A percentile compares a stretch with the other conserved stretches of the same genome.
Evolutionary conservation across 2,888 invertebrate species (phyloP).

Genomic region (Cataglyphis albicans): DNA sequence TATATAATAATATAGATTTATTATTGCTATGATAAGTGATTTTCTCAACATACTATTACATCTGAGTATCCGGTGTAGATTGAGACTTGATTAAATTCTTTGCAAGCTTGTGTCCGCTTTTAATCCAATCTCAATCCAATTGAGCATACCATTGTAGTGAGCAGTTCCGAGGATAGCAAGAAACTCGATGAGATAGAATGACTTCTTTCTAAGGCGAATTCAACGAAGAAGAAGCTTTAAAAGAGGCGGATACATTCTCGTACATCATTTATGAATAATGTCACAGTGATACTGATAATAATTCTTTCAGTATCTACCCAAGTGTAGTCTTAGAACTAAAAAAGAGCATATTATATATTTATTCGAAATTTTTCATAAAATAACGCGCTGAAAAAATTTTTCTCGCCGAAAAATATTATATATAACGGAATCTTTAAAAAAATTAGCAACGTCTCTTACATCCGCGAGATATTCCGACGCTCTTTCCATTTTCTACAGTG

Average conservation of each 20-base stretch:
- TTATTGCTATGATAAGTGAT: neutral
- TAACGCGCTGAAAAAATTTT: neutral
- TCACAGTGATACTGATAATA: neutral
- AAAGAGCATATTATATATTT: neutral
- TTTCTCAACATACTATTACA: conserved; percentile 11
- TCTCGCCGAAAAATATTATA: neutral
- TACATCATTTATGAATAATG: neutral
- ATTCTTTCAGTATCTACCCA: neutral
- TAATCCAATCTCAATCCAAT: conserved; percentile 48
- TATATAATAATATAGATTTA: neutral
- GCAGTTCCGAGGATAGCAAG: conserved; percentile 13
- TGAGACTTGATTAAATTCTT: conserved; percentile 53
- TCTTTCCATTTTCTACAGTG: neutral
- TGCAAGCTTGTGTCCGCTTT: conserved; percentile 37
- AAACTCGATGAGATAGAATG: conserved; percentile 21
- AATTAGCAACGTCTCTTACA: neutral
- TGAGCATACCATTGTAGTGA: conserved; percentile 43
- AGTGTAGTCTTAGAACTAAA: neutral
- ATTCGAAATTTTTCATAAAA: neutral
- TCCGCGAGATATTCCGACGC: neutral
- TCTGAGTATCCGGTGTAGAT: conserved; percentile 32
- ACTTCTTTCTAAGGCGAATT: conserved; percentile 10
- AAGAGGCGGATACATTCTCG: neutral
- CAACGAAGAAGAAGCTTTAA: conserved; percentile 26
- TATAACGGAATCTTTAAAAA: neutral